Percentiles rank a stretch among this genome's conserved stretches.
Conservation (phyloP, 2,113 vertebrate species). For the Strigops habroptila region DNA sequence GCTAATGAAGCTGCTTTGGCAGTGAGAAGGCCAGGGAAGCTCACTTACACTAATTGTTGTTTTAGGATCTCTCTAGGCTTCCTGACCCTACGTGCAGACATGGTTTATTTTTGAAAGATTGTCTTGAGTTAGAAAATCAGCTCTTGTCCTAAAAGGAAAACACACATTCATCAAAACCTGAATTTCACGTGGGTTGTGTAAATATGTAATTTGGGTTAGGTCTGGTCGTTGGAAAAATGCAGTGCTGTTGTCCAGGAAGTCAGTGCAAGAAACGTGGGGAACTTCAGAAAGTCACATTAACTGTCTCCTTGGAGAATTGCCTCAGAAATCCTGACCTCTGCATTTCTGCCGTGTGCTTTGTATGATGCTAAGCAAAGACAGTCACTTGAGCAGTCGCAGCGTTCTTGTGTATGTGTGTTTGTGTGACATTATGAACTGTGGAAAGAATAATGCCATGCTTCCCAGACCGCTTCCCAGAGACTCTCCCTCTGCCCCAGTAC, state of each 20-base stretch:
- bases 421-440: neutral
- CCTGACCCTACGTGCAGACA: neutral
- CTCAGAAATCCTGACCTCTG: slow-evolving; percentile 38
- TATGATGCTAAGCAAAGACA: neutral
- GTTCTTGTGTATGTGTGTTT: neutral
- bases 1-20: neutral
- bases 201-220: slow-evolving; percentile 8
- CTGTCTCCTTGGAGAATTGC: slow-evolving; percentile 5
- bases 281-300: slow-evolving; percentile 12
- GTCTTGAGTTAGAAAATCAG: neutral
- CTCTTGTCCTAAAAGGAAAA: neutral
- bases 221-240: neutral
- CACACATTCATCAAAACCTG: neutral
- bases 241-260: neutral
- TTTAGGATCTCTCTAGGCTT: neutral
- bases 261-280: neutral
- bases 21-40: neutral
- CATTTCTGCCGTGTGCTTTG: neutral
- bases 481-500: neutral
- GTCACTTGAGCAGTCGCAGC: neutral
- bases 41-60: neutral
- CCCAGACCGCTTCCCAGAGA: neutral
- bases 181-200: neutral
- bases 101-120: slow-evolving; percentile 4
- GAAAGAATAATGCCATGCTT: neutral